A percentile compares a stretch with the other conserved stretches of the same genome.
These are phyloP conservation scores for Cactoblastis cactorum DNA, from an alignment of 2,888 invertebrate genomes.

Conservation along the genomic window DNA sequence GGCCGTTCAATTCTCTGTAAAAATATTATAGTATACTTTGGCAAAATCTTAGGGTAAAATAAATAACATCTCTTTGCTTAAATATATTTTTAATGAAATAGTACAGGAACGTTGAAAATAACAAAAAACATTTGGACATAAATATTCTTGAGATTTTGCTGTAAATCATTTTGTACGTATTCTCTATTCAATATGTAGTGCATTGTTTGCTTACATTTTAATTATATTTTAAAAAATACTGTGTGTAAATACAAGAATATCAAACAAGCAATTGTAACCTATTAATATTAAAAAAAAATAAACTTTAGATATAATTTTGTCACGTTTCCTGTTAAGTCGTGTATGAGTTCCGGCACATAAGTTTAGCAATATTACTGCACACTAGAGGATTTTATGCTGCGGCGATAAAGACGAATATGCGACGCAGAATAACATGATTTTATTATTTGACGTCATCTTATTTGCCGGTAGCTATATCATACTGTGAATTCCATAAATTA, in stretches of 20 bases:
- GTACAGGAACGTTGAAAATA: not conserved
- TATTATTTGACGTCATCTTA: too few relatives aligned
- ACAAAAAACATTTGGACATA: not conserved
- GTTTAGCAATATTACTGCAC: too few relatives aligned
- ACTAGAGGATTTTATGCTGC: too few relatives aligned
- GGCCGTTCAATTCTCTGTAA: too few relatives aligned
- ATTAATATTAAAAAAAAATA: not conserved
- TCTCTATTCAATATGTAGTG: not conserved
- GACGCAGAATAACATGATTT: too few relatives aligned
- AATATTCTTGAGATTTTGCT: not conserved
- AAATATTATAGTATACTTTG: too few relatives aligned
- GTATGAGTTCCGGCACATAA: too few relatives aligned
- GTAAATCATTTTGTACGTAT: not conserved
- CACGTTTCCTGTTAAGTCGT: slow-evolving; percentile 4
- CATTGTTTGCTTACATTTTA: not conserved
- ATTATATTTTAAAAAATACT: not conserved
- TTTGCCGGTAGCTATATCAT: too few relatives aligned
- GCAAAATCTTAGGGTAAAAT: too few relatives aligned
- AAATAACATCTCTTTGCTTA: not conserved
- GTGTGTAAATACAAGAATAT: not conserved
- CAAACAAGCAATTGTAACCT: too few relatives aligned
- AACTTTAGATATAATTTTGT: not conserved
- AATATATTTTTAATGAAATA: not conserved
- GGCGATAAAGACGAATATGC: too few relatives aligned
- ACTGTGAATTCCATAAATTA: slow-evolving; percentile 20